Base-by-base conservation (phyloP, 2,113 vertebrate species). In the Antennarius striatus region DNA sequence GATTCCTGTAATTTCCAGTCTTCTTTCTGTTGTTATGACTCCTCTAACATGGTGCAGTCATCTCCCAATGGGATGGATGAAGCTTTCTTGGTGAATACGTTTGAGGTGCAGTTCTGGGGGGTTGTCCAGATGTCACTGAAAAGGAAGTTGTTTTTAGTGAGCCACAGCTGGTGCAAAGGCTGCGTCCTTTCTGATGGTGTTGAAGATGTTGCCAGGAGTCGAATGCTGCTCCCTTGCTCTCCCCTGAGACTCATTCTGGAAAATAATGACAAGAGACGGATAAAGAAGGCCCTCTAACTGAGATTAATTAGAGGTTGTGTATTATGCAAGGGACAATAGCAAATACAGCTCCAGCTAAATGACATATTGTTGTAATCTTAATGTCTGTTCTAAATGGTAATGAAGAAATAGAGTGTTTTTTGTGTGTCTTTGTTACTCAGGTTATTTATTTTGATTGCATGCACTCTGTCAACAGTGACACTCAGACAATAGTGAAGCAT, bases 301-400 rank as follows among this genome's bases (percentile, higher is more conserved):
- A 87, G 78, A 90, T 90, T 90, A 91, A 91, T 91, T 88, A 82
- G 73, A 68, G 63, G 73, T 89, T 88, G 88, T 83, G 65, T 86
- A 83, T 86, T 89, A 82, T 87, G 76, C 73, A 72, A 71, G 71
- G 59, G 68, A 89, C 84, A 89, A 89, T 86, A 71, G 86, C 73
- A 71, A 79, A 77, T 65, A 79, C 56, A 71, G 75, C 82, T 73
- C 63, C 16, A 42, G 81, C 84, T 75, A 74, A 90, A 86, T 84
- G 55, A 79, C 73, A 78, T 75, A 86, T 86, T 88, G 77, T 89
- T 78, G 68, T 53, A 71, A 80, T 74, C 60, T 77, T 77, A 84
- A 82, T 64, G 68, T 76, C 47, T 78, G 49, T 75, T 80, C 75
- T 82, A 85, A 89, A 86, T 86, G 82, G 68, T 28, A 0, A 56